These are phyloP conservation scores for Pomacea canaliculata DNA, from an alignment of 2,888 invertebrate species.

Conservation along the genomic window DNA sequence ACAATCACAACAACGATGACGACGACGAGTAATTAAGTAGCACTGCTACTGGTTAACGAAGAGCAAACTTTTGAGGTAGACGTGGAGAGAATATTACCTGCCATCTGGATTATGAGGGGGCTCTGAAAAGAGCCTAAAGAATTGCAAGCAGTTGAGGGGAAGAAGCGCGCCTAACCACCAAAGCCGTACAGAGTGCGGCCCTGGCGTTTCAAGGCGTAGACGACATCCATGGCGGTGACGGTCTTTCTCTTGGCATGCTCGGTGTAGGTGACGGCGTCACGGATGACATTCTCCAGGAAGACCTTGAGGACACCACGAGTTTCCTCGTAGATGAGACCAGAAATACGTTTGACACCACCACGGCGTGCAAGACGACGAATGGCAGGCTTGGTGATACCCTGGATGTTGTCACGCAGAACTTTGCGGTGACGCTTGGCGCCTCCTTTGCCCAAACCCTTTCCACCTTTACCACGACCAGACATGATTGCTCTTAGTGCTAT, in stretches of 20 bases:
- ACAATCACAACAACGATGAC: no score
- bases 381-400: constrained; percentile 85
- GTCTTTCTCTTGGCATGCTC: constrained; percentile 90
- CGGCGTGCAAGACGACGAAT: constrained; percentile 81
- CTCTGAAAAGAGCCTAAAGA: no score
- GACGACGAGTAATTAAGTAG: no score
- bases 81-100: no score
- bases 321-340: constrained; percentile 84
- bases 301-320: constrained; percentile 84
- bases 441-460: constrained; percentile 83
- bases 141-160: no score
- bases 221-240: constrained; percentile 89
- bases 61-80: no score
- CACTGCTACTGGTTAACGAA: no score
- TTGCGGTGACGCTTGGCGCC: constrained; percentile 88
- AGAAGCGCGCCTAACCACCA: constrained; percentile 14
- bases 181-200: constrained; percentile 33
- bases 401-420: constrained; percentile 80
- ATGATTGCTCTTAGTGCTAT: no score
- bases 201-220: constrained; percentile 72
- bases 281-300: constrained; percentile 82
- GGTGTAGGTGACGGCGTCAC: constrained; percentile 88
- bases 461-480: constrained; percentile 70
- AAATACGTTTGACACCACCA: constrained; percentile 78
- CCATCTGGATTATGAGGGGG: no score